Evolutionary conservation across 2,888 invertebrate genomes (phyloP), one percentile per base, ranked within the genome.

Genomic region (Theretra japonica): DNA sequence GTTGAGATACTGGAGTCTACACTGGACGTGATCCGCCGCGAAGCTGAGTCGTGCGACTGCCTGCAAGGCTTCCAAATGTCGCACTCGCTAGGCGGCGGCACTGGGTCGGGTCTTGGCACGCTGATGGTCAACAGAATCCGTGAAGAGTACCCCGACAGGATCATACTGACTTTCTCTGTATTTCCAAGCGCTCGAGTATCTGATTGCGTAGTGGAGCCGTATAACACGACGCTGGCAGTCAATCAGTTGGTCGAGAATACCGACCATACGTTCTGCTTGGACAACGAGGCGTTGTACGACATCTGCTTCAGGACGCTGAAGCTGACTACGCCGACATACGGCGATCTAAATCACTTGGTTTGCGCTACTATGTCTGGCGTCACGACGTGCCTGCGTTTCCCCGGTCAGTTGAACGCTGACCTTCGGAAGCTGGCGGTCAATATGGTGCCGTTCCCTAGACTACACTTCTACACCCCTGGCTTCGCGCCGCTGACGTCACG

Each of bases 31-130:
- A 96, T 97, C 33, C 95, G 98, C 73, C 96, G 97, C 86, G 97
- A 98, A 90, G 97, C 97, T 69, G 98, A 99, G 92, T 96, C 97
- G 90, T 96, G 99, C 91, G 99, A 99, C 88, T 99, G 99, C 80
- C 95, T 97, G 48, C 97, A 97, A 95, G 98, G 98, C 65, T 98
- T 97, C 88, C 97, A 97, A 86, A 88, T 97, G 79, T 96, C 97
- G 4, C 97, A 98, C 84, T 98, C 98, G 0, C 86, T 94, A 7
- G 94, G 94, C 17, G 94, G 94, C 30, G 94, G 94, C 68, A 94
- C 94, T n/a, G 94, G 94, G 7, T 90, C 94, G 0, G 94, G 94
- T 2, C 83, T 95, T 30, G 94, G 94, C 25, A 93, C 98, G 0
- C 94, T 98, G 5, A 93, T 98, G 25, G 96, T 98, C 79, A 97